These are phyloP conservation scores for Cathartes aura DNA, from an alignment of 2,113 vertebrate species.

Conservation along the genomic window DNA sequence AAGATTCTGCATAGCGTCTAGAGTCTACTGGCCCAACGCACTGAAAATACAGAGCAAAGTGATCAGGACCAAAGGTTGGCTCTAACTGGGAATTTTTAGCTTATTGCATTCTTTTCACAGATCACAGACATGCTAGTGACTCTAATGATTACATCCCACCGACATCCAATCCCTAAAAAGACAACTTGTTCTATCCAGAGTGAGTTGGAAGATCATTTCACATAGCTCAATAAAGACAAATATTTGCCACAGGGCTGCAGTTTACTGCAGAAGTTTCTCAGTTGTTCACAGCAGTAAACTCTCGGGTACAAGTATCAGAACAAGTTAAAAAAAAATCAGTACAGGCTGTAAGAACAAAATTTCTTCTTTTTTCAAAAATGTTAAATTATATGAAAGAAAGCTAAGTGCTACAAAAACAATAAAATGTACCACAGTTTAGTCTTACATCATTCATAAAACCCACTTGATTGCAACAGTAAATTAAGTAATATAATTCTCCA, in stretches of 20 bases:
- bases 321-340: background rate
- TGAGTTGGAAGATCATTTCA: background rate
- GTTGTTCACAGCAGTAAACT: background rate
- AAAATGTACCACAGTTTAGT: background rate
- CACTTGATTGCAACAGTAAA: background rate
- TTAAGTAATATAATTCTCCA: background rate
- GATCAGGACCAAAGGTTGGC: background rate
- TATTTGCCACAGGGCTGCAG: background rate
- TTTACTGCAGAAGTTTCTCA: background rate
- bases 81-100: background rate
- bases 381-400: background rate
- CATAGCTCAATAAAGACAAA: background rate
- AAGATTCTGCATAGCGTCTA: background rate
- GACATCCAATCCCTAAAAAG: background rate
- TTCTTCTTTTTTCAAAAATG: background rate
- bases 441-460: background rate
- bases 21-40: background rate
- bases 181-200: background rate
- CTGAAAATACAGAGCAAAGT: background rate
- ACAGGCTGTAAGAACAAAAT: background rate
- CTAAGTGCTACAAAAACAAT: background rate
- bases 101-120: background rate
- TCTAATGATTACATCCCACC: background rate
- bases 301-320: background rate
- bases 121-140: background rate